Base-by-base conservation (phyloP, 2,113 vertebrate genomes). In the Thermophis baileyi region DNA sequence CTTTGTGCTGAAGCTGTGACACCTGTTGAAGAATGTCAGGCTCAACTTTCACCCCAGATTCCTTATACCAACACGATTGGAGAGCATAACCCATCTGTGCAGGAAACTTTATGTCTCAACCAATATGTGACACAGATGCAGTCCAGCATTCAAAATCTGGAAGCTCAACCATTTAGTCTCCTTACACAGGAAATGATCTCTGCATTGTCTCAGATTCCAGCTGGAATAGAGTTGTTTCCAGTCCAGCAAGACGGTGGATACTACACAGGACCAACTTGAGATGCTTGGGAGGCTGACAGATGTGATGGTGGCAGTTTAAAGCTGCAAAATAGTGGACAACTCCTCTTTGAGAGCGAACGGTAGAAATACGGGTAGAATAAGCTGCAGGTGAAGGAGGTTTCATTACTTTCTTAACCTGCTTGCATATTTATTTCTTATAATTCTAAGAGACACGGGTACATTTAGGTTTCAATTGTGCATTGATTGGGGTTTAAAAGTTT, bases 101-200 rank as follows among this genome's bases (percentile, higher is more conserved):
- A 90, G 50, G 88, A 90, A 30, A 54, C 81, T 0, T 49, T 92
- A 4, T 40, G 47, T 51, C 55, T 97, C 7, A 81, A 95, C 7
- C 95, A 94, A 27, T 91, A 97, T 44, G 93, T 97, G 0, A 40
- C 95, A 69, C 89, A 91, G 11, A 87, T 96, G 90, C 94, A 89
- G 40, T 20, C 87, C n/a, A 93, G 91, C 90, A 81, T 96, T 50
- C 95, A 96, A 57, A 95, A 87, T 4, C 51, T 85, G 90, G 88
- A 27, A 25, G 12, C 53, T 44, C 63, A 25, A 1, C 40, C 55
- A 1, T 27, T 49, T 44, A 11, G 51, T 27, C 55, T 90, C 18
- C 35, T 86, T 47, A 4, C 6, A 2, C 57, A 46, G 9, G 85
- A 46, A 88, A 44, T 50, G 6, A 12, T 57, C 18, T 53, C 85